Evolutionary conservation across 1,140 invertebrate species (phyloP).

Genomic region (Bombus sylvicola): DNA sequence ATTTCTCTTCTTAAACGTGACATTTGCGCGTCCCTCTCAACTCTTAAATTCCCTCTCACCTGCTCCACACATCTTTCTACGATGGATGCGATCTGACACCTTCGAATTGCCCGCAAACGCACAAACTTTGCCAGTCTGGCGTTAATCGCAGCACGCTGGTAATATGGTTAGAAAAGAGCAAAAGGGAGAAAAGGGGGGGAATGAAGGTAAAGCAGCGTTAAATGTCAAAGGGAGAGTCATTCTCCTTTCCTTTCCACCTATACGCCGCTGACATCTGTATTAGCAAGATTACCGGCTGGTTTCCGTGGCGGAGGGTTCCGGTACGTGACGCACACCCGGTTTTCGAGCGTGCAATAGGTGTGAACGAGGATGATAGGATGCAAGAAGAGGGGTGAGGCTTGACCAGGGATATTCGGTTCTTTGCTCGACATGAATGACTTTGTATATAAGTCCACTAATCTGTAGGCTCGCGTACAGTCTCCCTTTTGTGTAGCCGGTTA

Average conservation of each 20-base stretch:
- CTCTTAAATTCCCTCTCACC: background rate
- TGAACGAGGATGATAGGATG: constrained; percentile 49
- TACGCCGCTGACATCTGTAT: constrained; percentile 73
- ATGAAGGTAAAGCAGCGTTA: constrained; percentile 42
- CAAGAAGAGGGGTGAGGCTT: constrained; percentile 12
- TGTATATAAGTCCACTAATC: constrained; percentile 78
- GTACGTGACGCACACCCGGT: constrained; percentile 62
- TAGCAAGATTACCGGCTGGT: constrained; percentile 72
- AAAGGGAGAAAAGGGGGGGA: background rate
- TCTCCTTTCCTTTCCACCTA: constrained; percentile 25
- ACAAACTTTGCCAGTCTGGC: background rate
- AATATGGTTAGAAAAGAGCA: background rate
- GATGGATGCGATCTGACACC: background rate
- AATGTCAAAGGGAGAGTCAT: constrained; percentile 36
- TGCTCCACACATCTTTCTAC: too few species aligned
- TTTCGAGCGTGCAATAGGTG: constrained; percentile 63
- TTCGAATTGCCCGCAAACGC: background rate
- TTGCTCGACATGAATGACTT: constrained; percentile 67
- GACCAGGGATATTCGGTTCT: constrained; percentile 39
- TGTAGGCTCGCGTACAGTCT: constrained; percentile 75
- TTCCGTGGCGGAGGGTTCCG: constrained; percentile 54
- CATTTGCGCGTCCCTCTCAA: too few species aligned
- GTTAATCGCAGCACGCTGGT: background rate
- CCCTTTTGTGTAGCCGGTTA: constrained; percentile 63
- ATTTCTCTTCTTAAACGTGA: too few species aligned